Base-by-base conservation (phyloP, 2,888 invertebrate genomes). In the Drosophila kanekoi region DNA sequence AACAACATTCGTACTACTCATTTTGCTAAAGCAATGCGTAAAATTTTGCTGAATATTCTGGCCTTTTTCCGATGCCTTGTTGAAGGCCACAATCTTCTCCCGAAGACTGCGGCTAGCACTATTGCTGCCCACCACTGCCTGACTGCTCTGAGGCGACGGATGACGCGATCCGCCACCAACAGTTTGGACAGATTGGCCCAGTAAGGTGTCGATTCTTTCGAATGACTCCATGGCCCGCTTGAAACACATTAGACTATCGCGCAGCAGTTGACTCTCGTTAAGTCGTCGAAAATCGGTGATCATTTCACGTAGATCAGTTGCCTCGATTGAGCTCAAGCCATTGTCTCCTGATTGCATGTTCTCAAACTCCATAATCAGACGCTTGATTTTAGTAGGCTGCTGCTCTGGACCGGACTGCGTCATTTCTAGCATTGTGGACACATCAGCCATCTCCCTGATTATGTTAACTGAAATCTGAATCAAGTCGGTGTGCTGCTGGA, bases 351-450 rank as follows among this genome's bases (percentile, higher is more conserved):
- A 33, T 5, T 35, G 51, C 2, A 68, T 67, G 1, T 61, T 70
- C 63, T 90, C 90, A 38, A 90, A 90, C 20, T 84, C 81, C 61
- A 75, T 60, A 32, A 90, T 90, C 1, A 90, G 68, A 5, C 80
- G 81, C 51, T 79, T 82, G 10, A 87, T 90, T 33, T 75, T 83
- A 4, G 75, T 73, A 4, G 63, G 59, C 38, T 76, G 69, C 9
- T 40, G 14, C 3, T 56, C 57, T 3, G 52, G n/a, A 4, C 32
- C 47, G 3, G 49, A 35, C 9, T 61, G 59, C 2, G 57, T 33
- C n/a, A 69, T 14, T 2, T 56, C 16, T 16, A 85, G 32, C 14
- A 63, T 60, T 5, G 75, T 77, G 8, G 80, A 77, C 3, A 91
- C 83, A n/a, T 90, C 82, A 2, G 73, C 66, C 13, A 91, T 72